phyloP scores from a whole-genome alignment of 1,140 invertebrate species.

The Harlomillsia oculata region DNA sequence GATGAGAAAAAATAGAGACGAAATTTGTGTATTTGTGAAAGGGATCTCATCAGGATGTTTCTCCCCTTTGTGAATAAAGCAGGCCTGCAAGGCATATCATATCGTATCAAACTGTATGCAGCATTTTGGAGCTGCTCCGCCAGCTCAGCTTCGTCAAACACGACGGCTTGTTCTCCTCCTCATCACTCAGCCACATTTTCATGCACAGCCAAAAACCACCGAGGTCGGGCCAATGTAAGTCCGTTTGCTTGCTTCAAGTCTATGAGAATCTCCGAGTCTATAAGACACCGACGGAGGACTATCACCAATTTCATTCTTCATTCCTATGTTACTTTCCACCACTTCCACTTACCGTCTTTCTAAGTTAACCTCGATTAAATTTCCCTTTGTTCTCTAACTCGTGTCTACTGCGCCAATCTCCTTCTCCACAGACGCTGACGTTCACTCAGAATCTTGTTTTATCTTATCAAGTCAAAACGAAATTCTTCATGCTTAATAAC shows the following conservation, averaged over 20 bases:
- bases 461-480: no score
- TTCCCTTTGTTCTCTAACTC: no score
- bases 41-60: constrained; percentile 32
- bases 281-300: background rate
- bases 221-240: background rate
- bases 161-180: constrained; percentile 6
- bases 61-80: constrained; percentile 33
- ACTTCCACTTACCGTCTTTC: no score
- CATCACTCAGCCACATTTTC: background rate
- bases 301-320: no score
- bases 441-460: no score
- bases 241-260: background rate
- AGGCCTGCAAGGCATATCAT: constrained; percentile 31
- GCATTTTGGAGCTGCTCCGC: no score
- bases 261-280: constrained; percentile 1
- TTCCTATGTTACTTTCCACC: no score
- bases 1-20: constrained; percentile 10
- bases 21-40: constrained; percentile 33
- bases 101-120: constrained; percentile 26
- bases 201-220: background rate
- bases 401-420: no score
- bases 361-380: no score
- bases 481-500: no score
- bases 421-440: no score
- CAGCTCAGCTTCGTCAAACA: background rate